These are phyloP conservation scores for Cotesia congregata DNA, from an alignment of 2,888 invertebrate genomes.

Conservation along the genomic window DNA sequence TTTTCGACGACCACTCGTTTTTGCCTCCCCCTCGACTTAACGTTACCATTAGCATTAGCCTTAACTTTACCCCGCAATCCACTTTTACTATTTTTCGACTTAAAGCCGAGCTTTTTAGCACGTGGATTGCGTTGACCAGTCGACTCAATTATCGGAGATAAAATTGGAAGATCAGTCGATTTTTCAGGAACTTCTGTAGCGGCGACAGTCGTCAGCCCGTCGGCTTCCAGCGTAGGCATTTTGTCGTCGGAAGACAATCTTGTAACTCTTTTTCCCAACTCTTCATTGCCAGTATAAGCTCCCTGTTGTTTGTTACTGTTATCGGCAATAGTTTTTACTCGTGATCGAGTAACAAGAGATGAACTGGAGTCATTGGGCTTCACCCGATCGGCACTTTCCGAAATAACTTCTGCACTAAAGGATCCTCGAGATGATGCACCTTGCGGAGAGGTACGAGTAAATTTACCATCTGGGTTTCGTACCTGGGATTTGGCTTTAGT, in stretches of 20 bases:
- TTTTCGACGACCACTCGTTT: constrained; percentile 32
- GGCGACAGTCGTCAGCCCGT: constrained; percentile 38
- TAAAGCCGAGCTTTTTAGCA: neutral
- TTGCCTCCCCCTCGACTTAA: neutral
- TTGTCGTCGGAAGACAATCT: constrained; percentile 70
- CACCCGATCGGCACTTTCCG: constrained; percentile 23
- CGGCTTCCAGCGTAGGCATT: constrained; percentile 73
- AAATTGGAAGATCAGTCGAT: constrained; percentile 51
- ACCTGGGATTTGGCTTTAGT: constrained; percentile 61
- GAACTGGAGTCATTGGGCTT: constrained; percentile 37
- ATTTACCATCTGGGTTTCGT: constrained; percentile 64
- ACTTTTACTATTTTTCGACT: neutral
- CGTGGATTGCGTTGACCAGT: constrained; percentile 2
- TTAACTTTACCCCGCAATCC: neutral
- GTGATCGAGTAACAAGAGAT: constrained; percentile 50
- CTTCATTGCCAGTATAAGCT: constrained; percentile 26
- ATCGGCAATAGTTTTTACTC: constrained; percentile 37
- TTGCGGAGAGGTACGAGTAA: constrained; percentile 50
- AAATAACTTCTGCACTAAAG: constrained; percentile 24
- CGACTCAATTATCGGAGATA: constrained; percentile 48
- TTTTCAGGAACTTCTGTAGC: constrained; percentile 47
- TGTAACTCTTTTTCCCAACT: constrained; percentile 48
- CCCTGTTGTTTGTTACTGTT: neutral
- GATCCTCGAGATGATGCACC: constrained; percentile 19
- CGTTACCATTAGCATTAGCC: neutral